Base-by-base conservation (phyloP, 1,140 invertebrate species). In the Leucophenga varia region DNA sequence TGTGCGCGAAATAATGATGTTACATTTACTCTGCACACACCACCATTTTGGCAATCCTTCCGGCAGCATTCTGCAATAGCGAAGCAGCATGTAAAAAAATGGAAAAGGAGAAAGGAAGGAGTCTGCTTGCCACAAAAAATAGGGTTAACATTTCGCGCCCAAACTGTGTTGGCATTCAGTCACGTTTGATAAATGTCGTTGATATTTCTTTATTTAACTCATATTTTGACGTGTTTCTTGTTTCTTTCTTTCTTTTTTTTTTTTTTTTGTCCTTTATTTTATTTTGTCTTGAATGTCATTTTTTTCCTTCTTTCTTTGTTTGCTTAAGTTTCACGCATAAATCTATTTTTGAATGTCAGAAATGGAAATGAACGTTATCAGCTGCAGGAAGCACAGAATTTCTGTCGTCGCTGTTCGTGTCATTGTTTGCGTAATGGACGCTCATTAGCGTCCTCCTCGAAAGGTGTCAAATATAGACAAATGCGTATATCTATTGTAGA, bases 361-460 rank as follows among this genome's bases (percentile, higher is more conserved):
- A 34, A 14, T n/a, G 31, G 4, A 34, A 9, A 34, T 13, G 32
- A 12, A 13, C 32, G 12, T 58, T 65, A 65, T 67, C 63, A 64
- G 56, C 18, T 5, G 6, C 36, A 38, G 16, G 36, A 38, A 16
- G 36, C 25, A n/a, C 12, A 8, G n/a, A n/a, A n/a, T n/a, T n/a
- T n/a, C n/a, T n/a, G n/a, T n/a, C n/a, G n/a, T n/a, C n/a, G n/a
- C 13, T n/a, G 4, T n/a, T n/a, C 6, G 31, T 14, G 31, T 67
- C 59, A 64, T 71, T 58, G 61, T 71, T 61, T 59, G 57, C 68
- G 52, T 71, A 71, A 71, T 71, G 68, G 67, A 52, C 60, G 67
- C 67, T 71, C 67, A 64, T 71, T 71, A 71, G 68, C 63, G 53
- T n/a, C n/a, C n/a, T n/a, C n/a, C n/a, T n/a, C n/a, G n/a, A n/a